Evolutionary conservation across 92 coral and sea anemone species (phyloP).

Genomic region (Zoanthus gigantus): DNA sequence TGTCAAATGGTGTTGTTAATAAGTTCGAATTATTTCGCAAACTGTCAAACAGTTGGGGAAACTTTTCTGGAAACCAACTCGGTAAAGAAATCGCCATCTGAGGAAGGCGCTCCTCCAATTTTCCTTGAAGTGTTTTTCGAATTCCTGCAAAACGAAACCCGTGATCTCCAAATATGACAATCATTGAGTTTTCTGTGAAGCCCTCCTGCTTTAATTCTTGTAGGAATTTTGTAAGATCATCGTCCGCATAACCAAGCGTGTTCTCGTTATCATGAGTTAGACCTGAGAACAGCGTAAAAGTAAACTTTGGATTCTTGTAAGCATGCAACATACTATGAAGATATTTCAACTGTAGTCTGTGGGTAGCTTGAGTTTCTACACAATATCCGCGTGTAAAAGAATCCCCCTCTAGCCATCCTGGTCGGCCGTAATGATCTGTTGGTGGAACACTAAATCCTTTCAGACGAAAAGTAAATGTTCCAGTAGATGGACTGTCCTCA

Average conservation of each 20-base stretch:
- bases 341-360: slow-evolving; percentile 66
- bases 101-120: slow-evolving; percentile 83
- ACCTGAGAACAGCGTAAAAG: slow-evolving; percentile 50
- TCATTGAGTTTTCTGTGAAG: slow-evolving; percentile 58
- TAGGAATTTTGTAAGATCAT: slow-evolving; percentile 55
- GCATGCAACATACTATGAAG: slow-evolving; percentile 63
- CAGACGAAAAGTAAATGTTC: slow-evolving; percentile 79
- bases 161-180: slow-evolving; percentile 79
- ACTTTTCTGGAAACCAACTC: slow-evolving; percentile 59
- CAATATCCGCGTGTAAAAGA: slow-evolving; percentile 44
- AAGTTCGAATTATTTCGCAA: slow-evolving; percentile 54
- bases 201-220: slow-evolving; percentile 48
- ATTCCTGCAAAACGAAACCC: slow-evolving; percentile 64
- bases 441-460: slow-evolving; percentile 79
- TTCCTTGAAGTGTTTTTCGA: slow-evolving; percentile 75
- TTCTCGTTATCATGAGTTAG: slow-evolving; percentile 57
- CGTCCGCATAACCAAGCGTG: slow-evolving; percentile 61
- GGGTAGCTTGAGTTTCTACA: slow-evolving; percentile 69
- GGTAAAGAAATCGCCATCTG: slow-evolving; percentile 73
- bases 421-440: slow-evolving; percentile 83
- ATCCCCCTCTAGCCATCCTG: slow-evolving; percentile 76
- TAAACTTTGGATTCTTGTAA: slow-evolving; percentile 74
- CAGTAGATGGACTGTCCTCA: slow-evolving; percentile 73
- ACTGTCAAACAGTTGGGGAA: slow-evolving; percentile 54
- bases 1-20: slow-evolving; percentile 74